phyloP scores from a whole-genome alignment of 2,888 invertebrate genomes.

The Microlaimidae sp. region DNA sequence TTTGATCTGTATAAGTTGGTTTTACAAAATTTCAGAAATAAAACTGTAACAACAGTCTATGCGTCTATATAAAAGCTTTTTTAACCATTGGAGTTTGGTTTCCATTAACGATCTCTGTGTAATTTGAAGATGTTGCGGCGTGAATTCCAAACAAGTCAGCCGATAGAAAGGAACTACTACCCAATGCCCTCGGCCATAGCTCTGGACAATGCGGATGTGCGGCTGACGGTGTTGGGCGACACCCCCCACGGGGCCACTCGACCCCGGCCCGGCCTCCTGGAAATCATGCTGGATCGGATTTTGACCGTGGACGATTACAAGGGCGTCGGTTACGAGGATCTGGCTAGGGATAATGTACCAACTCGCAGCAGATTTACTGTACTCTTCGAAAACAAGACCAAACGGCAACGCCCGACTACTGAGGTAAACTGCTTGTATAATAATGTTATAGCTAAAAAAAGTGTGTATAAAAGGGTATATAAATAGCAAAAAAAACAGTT shows the following conservation, averaged over 20 bases:
- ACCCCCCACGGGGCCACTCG: conserved; percentile 5
- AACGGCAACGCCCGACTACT: no score
- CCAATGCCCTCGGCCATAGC: background rate
- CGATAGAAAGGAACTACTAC: conserved; percentile 6
- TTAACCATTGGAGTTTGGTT: no score
- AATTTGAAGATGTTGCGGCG: conserved; percentile 5
- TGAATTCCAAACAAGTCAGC: background rate
- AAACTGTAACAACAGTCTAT: no score
- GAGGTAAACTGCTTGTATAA: no score
- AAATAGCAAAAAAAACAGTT: no score
- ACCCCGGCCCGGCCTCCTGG: background rate
- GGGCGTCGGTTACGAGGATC: conserved; percentile 1
- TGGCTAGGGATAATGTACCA: background rate
- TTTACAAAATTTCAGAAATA: no score
- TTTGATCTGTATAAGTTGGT: no score
- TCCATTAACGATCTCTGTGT: no score
- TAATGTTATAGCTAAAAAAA: no score
- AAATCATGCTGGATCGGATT: conserved; percentile 13
- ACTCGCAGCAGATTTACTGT: background rate
- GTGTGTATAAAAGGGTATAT: no score
- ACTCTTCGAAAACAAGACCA: background rate
- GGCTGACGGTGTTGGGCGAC: background rate
- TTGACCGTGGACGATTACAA: conserved; percentile 8
- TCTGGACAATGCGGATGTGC: background rate
- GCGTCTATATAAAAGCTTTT: no score